Evolutionary conservation across 2,113 vertebrate species (phyloP).

Genomic region (Xyliphius kryptos): DNA sequence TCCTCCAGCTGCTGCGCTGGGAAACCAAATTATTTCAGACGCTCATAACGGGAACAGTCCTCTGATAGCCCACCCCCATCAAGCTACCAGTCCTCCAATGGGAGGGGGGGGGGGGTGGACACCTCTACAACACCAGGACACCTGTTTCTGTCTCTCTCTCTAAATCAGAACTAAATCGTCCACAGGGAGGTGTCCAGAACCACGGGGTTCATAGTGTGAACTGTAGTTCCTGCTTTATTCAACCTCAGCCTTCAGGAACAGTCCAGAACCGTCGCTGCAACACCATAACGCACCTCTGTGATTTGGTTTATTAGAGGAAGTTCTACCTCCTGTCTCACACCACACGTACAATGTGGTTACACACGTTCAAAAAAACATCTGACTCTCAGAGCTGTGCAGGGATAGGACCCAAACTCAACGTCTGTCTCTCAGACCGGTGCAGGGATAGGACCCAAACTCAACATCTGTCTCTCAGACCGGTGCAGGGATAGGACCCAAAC

Average conservation of each 20-base stretch:
- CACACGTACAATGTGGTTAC: too few species aligned
- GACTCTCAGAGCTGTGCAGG: too few species aligned
- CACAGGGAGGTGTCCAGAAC: too few species aligned
- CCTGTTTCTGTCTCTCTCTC: conserved; percentile 50
- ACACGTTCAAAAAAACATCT: too few species aligned
- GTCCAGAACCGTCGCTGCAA: background rate
- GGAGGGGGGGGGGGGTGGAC: conserved; percentile 39
- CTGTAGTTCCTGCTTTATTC: too few species aligned
- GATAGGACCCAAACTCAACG: too few species aligned
- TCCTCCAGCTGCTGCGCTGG: conserved; percentile 54
- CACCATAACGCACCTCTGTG: background rate
- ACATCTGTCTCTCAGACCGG: background rate
- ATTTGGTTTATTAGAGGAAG: conserved; percentile 17
- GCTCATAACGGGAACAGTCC: conserved; percentile 62
- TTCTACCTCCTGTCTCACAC: conserved; percentile 3
- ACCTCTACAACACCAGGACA: conserved; percentile 46
- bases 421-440: too few species aligned
- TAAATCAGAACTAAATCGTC: background rate
- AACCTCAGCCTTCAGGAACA: background rate
- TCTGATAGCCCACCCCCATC: conserved; percentile 35
- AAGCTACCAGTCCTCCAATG: conserved; percentile 55
- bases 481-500: too few species aligned
- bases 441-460: too few species aligned
- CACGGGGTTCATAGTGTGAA: too few species aligned
- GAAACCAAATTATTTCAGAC: conserved; percentile 57